A percentile compares a stretch with the other conserved stretches of the same genome.
Conservation (phyloP, 2,888 invertebrate species). For the Eupithecia inturbata region DNA sequence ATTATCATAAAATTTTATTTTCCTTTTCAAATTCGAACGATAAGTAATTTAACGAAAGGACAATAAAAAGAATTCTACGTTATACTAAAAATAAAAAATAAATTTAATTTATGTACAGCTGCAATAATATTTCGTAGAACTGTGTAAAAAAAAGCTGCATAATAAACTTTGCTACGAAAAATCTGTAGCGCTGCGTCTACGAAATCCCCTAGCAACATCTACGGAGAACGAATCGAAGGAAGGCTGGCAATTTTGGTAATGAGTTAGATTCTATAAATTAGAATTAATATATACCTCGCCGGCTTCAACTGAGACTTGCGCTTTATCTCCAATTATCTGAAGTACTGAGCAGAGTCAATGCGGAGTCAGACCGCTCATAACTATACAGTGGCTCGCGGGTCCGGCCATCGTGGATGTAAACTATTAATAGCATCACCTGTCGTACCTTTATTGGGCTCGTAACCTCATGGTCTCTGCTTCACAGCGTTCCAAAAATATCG, state of each 20-base stretch:
- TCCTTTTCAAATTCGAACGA: not conserved
- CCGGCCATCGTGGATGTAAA: constrained; percentile 49
- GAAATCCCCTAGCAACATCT: constrained; percentile 9
- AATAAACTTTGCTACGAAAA: constrained; percentile 1
- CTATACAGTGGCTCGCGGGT: constrained; percentile 34
- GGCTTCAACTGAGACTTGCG: constrained; percentile 28
- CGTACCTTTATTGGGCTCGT: constrained; percentile 79
- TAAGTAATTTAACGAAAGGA: not conserved
- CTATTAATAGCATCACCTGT: constrained; percentile 67
- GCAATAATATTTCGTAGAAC: not conserved
- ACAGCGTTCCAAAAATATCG: constrained; percentile 83
- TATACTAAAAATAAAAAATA: not conserved
- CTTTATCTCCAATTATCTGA: constrained; percentile 37
- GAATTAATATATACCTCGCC: constrained; percentile 6
- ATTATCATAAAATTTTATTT: not conserved
- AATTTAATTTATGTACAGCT: not conserved
- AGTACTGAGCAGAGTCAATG: constrained; percentile 58
- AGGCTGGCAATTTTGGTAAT: not conserved
- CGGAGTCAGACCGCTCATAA: constrained; percentile 49
- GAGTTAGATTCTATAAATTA: not conserved
- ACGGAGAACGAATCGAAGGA: not conserved
- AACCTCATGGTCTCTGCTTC: constrained; percentile 79
- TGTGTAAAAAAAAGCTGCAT: not conserved
- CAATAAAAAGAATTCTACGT: not conserved
- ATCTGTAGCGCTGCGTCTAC: constrained; percentile 15